These are phyloP conservation scores for Muraenolepis orangiensis DNA, from an alignment of 2,797 vertebrate genomes.

Conservation along the genomic window DNA sequence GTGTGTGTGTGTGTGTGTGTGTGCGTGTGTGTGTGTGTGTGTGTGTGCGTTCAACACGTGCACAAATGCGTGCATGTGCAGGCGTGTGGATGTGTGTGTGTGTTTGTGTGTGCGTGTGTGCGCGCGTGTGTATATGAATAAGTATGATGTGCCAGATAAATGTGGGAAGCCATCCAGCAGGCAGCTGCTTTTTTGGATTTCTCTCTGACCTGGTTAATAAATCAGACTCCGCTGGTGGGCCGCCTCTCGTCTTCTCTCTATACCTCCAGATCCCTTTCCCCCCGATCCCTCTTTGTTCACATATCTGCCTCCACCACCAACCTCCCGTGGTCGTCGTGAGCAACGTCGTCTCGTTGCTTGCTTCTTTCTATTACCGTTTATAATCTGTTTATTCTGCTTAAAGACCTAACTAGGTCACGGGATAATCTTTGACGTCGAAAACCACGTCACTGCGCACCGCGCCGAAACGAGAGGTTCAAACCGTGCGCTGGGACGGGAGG, in stretches of 20 bases:
- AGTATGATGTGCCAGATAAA: neutral
- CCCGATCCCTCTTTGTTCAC: neutral
- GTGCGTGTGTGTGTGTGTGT: conserved; percentile 3
- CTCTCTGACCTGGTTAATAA: neutral
- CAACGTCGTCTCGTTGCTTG: neutral
- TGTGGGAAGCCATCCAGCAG: neutral
- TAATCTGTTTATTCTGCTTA: neutral
- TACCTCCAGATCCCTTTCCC: neutral
- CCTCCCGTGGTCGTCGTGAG: too few relatives aligned
- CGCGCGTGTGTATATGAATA: neutral
- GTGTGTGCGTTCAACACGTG: too few relatives aligned
- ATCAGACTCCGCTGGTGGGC: neutral
- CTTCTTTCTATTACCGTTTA: neutral
- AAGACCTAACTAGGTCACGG: neutral
- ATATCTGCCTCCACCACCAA: neutral
- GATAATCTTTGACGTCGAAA: neutral
- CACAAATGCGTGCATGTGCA: neutral
- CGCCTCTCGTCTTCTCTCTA: neutral
- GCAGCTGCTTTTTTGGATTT: neutral
- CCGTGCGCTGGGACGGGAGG: too few relatives aligned
- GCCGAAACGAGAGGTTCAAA: too few relatives aligned
- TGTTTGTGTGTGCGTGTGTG: neutral
- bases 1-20: neutral
- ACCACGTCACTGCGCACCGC: too few relatives aligned
- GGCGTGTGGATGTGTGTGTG: neutral